These are phyloP conservation scores for Synanthedon myopaeformis DNA, from an alignment of 2,888 invertebrate genomes.

Conservation along the genomic window DNA sequence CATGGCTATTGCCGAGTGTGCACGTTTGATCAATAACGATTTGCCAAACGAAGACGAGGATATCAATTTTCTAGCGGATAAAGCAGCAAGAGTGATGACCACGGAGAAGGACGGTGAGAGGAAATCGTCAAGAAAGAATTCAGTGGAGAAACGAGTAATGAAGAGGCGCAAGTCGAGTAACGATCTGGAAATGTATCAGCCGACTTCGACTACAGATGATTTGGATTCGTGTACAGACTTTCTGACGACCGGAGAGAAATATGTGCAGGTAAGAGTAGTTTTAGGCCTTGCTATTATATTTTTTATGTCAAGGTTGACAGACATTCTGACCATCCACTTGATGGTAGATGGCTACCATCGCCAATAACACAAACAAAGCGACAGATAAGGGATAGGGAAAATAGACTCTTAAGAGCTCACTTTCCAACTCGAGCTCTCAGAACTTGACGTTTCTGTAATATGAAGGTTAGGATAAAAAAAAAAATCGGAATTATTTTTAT, in stretches of 20 bases:
- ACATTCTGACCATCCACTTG: no score
- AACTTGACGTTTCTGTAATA: no score
- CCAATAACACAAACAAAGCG: no score
- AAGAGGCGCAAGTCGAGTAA: constrained; percentile 54
- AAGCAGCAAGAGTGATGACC: constrained; percentile 58
- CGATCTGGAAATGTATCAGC: constrained; percentile 60
- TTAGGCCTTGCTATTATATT: no score
- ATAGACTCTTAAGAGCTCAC: no score
- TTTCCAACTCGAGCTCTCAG: no score
- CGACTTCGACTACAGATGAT: constrained; percentile 59
- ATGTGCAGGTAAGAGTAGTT: constrained; percentile 40
- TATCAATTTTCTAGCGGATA: constrained; percentile 52
- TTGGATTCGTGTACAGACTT: constrained; percentile 46
- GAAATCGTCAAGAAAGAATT: constrained; percentile 25
- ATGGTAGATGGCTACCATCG: no score
- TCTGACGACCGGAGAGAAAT: constrained; percentile 44
- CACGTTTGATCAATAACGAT: constrained; percentile 32
- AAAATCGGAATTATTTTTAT: no score
- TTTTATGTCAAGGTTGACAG: no score
- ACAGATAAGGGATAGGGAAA: no score
- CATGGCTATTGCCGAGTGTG: constrained; percentile 53
- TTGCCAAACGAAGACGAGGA: constrained; percentile 45
- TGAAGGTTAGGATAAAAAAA: no score
- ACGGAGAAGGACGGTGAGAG: constrained; percentile 39
- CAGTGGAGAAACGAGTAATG: constrained; percentile 35